These are phyloP conservation scores for Lumbricus terrestris DNA, from an alignment of 2,888 invertebrate genomes.

Conservation along the genomic window DNA sequence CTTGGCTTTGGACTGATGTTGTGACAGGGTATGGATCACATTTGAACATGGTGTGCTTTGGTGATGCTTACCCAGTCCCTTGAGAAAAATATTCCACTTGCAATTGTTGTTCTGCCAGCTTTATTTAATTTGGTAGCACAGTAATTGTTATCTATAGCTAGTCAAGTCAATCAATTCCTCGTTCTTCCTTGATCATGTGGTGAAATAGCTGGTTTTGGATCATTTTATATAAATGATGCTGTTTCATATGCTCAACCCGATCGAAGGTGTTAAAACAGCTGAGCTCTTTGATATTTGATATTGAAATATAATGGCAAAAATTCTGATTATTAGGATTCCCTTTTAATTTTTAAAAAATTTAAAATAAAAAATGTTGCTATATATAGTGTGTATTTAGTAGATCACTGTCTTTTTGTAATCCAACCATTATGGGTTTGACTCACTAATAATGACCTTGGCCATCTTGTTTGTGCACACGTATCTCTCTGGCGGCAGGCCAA, in stretches of 20 bases:
- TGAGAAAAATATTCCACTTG: neutral
- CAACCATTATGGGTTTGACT: neutral
- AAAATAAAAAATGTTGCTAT: neutral
- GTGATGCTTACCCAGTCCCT: neutral
- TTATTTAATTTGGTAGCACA: neutral
- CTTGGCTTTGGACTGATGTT: conserved; percentile 69
- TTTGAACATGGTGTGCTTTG: neutral
- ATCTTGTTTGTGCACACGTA: neutral
- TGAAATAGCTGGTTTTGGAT: neutral
- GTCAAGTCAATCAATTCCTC: neutral
- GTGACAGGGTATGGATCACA: conserved; percentile 64
- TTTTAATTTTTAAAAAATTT: neutral
- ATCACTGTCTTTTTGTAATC: neutral
- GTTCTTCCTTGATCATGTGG: neutral
- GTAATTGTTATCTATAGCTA: too few species aligned
- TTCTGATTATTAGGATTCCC: neutral
- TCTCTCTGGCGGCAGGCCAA: neutral
- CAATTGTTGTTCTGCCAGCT: neutral
- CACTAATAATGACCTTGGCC: neutral
- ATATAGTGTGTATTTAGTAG: neutral
- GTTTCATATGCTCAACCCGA: neutral
- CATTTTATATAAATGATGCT: neutral
- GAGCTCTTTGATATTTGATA: neutral
- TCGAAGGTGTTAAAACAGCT: neutral
- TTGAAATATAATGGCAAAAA: too few species aligned